Conservation (phyloP, 2,888 invertebrate genomes). For the Urechis unicinctus region DNA sequence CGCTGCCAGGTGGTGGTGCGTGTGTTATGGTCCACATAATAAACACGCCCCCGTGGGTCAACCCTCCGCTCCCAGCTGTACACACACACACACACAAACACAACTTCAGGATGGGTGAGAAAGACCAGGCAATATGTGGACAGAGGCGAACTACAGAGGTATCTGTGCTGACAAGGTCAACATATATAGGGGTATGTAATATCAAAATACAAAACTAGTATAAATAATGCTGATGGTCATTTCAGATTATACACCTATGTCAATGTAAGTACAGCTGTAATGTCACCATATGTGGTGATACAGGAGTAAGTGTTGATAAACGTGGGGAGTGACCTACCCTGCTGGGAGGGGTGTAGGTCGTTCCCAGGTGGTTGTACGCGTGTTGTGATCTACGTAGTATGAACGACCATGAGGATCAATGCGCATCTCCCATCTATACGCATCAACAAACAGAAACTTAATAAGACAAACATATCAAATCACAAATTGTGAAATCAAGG, state of each 20-base stretch:
- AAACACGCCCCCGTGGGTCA: slow-evolving; percentile 78
- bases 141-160: no score
- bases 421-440: slow-evolving; percentile 75
- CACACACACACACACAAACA: not conserved
- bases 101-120: no score
- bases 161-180: no score
- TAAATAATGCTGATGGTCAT: no score
- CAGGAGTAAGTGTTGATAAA: no score
- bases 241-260: no score
- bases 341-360: slow-evolving; percentile 61
- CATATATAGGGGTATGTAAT: no score
- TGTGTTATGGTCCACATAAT: slow-evolving; percentile 98
- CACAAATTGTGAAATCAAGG: not conserved
- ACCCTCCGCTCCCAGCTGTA: slow-evolving; percentile 80
- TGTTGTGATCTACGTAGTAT: slow-evolving; percentile 98
- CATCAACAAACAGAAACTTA: not conserved
- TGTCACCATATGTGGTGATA: no score
- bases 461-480: not conserved
- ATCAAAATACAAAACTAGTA: no score
- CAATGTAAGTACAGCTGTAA: no score
- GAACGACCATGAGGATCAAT: slow-evolving; percentile 78
- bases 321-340: slow-evolving; percentile 20
- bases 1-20: slow-evolving; percentile 90
- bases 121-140: no score
- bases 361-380: slow-evolving; percentile 91